Evolutionary conservation across 2,113 vertebrate species (phyloP).

Genomic region (Stegostoma tigrinum): DNA sequence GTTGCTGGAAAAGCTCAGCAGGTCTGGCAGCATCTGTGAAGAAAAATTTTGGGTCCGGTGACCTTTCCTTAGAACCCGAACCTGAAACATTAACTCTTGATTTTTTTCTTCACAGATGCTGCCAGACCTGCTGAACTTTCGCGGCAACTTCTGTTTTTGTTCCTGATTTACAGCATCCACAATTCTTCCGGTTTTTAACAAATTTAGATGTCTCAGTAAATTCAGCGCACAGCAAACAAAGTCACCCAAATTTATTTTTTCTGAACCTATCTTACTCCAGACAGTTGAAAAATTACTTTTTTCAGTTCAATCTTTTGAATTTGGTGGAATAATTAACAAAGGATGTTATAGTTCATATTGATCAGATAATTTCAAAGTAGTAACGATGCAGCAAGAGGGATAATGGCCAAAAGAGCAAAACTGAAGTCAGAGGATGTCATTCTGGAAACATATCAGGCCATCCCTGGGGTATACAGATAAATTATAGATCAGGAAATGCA

Average conservation of each 20-base stretch:
- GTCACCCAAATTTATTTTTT: not conserved
- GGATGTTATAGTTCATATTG: not conserved
- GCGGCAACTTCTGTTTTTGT: no score
- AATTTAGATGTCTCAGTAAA: not conserved
- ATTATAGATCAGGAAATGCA: not conserved
- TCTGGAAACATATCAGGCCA: not conserved
- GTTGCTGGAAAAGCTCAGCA: no score
- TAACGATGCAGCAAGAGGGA: not conserved
- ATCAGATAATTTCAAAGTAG: not conserved
- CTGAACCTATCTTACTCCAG: not conserved
- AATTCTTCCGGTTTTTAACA: no score
- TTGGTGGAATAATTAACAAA: not conserved
- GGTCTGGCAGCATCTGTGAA: no score
- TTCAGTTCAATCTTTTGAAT: not conserved
- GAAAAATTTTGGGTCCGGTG: no score
- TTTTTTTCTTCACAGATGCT: no score
- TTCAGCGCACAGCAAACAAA: not conserved
- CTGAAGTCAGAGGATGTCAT: not conserved
- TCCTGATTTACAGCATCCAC: no score
- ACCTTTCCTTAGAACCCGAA: no score
- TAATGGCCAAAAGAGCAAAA: not conserved
- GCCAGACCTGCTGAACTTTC: no score
- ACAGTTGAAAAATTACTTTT: not conserved
- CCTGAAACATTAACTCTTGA: no score
- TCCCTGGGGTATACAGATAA: not conserved